phyloP scores from a whole-genome alignment of 2,888 invertebrate species.

The Drepanosiphum platanoidis region DNA sequence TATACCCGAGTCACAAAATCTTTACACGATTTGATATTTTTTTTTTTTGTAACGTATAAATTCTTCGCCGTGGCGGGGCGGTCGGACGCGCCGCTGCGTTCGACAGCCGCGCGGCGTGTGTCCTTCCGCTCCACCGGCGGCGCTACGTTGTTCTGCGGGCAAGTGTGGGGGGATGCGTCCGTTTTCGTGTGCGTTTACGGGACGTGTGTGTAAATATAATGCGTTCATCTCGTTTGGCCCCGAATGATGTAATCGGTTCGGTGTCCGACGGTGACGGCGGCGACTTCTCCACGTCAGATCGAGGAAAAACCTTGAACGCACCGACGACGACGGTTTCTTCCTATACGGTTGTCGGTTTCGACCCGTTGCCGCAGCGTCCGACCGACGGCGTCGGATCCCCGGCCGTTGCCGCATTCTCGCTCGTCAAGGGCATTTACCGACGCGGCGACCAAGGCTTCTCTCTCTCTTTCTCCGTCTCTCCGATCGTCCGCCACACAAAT shows the following conservation, averaged over 20 bases:
- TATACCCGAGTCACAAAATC: neutral
- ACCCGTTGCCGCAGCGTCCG: neutral
- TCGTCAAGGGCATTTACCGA: constrained; percentile 48
- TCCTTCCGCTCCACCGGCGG: neutral
- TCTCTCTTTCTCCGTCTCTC: neutral
- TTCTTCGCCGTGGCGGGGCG: neutral
- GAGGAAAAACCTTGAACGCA: constrained; percentile 23
- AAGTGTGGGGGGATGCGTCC: neutral
- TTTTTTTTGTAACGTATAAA: neutral
- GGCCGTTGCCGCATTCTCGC: neutral
- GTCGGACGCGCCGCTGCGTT: neutral
- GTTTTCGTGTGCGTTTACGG: neutral
- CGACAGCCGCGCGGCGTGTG: neutral
- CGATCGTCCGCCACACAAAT: neutral
- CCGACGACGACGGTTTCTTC: constrained; percentile 4
- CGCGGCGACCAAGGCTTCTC: neutral
- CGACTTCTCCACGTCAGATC: constrained; percentile 4
- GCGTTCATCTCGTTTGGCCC: neutral
- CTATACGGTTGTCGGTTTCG: neutral
- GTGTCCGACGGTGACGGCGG: no score
- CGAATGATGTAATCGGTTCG: constrained; percentile 2
- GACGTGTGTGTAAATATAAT: no score
- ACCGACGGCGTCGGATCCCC: neutral
- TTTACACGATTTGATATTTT: neutral
- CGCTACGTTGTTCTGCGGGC: neutral